These are phyloP conservation scores for Panagrolaimus sp. DNA, from an alignment of 1,140 invertebrate species.

Conservation along the genomic window DNA sequence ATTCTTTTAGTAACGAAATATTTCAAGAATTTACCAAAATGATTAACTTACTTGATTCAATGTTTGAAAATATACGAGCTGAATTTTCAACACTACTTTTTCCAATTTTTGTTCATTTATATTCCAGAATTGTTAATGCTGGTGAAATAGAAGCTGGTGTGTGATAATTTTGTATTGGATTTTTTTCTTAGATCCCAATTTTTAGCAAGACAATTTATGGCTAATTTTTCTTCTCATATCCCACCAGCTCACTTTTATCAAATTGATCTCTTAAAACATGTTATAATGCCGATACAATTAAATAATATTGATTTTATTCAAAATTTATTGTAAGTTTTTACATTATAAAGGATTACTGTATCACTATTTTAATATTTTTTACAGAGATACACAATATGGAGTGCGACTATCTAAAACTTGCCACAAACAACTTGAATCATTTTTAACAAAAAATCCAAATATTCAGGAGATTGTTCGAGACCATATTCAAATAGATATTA, in stretches of 20 bases:
- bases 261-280: slow-evolving; percentile 2
- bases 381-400: background rate
- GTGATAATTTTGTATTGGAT: background rate
- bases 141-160: background rate
- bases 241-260: slow-evolving; percentile 3
- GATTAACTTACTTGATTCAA: background rate
- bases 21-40: background rate
- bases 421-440: slow-evolving; percentile 8
- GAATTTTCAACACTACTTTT: background rate
- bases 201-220: background rate
- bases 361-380: background rate
- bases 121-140: slow-evolving; percentile 1
- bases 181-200: no score
- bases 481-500: background rate
- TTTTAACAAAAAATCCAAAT: background rate
- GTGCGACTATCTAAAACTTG: background rate
- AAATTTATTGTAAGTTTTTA: background rate
- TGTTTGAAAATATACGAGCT: background rate
- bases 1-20: background rate
- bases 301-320: slow-evolving; percentile 3
- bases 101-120: slow-evolving; percentile 11
- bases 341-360: background rate
- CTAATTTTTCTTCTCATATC: background rate
- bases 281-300: slow-evolving; percentile 3
- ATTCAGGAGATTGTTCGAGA: background rate